phyloP scores from a whole-genome alignment of 1,140 invertebrate species.

The Gyrodactylus bullatarudis region DNA sequence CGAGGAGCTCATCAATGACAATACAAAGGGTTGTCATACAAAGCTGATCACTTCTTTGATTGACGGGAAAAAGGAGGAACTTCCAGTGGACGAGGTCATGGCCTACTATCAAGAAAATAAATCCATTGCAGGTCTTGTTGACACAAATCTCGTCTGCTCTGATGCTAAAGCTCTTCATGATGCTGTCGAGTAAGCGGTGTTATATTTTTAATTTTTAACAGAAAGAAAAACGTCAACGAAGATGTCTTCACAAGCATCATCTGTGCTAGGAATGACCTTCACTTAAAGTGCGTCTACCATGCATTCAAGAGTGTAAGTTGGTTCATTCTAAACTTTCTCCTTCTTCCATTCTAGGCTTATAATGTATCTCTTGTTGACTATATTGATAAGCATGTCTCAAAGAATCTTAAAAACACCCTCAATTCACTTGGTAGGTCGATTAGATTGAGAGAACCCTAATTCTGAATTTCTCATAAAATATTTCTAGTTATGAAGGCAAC shows the following conservation, averaged over 20 bases:
- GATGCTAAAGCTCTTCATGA: not conserved
- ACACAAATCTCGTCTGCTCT: not conserved
- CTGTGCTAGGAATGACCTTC: not conserved
- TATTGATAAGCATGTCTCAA: not conserved
- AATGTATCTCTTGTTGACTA: no score
- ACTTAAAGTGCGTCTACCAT: not conserved
- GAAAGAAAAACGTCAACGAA: not conserved
- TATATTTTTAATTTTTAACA: not conserved
- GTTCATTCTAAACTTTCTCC: not conserved
- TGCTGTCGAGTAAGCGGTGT: not conserved
- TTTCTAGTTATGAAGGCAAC: not conserved
- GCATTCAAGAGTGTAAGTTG: not conserved
- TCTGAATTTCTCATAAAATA: no score
- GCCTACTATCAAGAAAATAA: not conserved
- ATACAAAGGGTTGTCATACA: not conserved
- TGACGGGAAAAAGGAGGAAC: not conserved
- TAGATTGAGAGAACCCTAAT: no score
- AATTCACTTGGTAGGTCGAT: no score
- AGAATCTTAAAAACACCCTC: not conserved
- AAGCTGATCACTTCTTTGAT: not conserved
- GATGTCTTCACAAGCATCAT: not conserved
- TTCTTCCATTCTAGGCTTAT: no score
- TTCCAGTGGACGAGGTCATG: not conserved
- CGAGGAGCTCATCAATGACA: not conserved
- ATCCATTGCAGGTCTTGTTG: not conserved